These are phyloP conservation scores for Myripristis murdjan DNA, from an alignment of 2,797 vertebrate genomes.

Conservation along the genomic window DNA sequence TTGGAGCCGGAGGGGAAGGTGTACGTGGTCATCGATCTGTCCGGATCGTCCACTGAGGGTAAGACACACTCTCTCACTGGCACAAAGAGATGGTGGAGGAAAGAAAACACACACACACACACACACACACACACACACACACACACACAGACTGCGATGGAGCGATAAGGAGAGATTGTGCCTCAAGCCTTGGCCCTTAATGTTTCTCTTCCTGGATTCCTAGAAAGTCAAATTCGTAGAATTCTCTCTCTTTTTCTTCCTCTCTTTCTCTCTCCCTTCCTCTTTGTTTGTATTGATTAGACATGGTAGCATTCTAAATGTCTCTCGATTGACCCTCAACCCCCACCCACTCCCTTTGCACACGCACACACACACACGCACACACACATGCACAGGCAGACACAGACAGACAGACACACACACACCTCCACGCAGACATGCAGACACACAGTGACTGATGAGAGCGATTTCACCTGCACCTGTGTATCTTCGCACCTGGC, in stretches of 20 bases:
- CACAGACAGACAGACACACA: background rate
- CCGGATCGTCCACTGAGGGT: slow-evolving; percentile 98
- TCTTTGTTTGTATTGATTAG: slow-evolving; percentile 47
- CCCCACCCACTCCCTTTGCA: background rate
- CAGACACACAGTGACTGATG: slow-evolving; percentile 33
- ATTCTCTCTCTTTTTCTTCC: slow-evolving; percentile 13
- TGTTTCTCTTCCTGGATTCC: slow-evolving; percentile 37
- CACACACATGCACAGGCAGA: slow-evolving; percentile 11
- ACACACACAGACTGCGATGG: slow-evolving; percentile 6
- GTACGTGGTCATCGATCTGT: slow-evolving; percentile 97
- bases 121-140: slow-evolving; percentile 7
- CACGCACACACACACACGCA: slow-evolving; percentile 3
- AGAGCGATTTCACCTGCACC: slow-evolving; percentile 65
- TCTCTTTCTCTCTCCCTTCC: background rate
- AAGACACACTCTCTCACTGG: slow-evolving; percentile 63
- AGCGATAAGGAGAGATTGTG: background rate
- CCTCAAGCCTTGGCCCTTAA: slow-evolving; percentile 7
- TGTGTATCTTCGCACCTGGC: slow-evolving; percentile 66
- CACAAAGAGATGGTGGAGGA: slow-evolving; percentile 4
- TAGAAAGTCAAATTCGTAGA: slow-evolving; percentile 47
- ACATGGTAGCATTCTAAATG: slow-evolving; percentile 35
- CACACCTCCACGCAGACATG: background rate
- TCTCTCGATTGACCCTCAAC: slow-evolving; percentile 19
- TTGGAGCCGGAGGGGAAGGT: slow-evolving; percentile 98
- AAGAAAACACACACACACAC: background rate